Evolutionary conservation across 2,888 invertebrate species (phyloP).

Genomic region (Epinotia bilunana): DNA sequence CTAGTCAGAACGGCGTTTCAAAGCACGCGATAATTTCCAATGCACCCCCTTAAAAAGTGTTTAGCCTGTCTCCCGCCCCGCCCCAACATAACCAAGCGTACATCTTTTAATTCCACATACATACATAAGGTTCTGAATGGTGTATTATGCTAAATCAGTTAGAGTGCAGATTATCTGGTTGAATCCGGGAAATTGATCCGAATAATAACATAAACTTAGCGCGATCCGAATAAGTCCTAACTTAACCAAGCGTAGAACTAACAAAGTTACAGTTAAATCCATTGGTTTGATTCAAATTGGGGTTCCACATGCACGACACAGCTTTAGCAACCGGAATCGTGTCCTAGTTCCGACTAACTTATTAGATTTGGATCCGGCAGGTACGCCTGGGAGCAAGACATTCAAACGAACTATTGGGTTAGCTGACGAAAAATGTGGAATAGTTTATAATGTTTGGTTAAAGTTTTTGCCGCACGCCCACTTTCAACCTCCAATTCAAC

Average conservation of each 20-base stretch:
- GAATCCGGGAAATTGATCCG: too few relatives aligned
- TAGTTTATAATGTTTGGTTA: not conserved
- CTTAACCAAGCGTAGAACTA: conserved; percentile 13
- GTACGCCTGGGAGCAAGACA: not conserved
- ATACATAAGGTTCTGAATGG: too few relatives aligned
- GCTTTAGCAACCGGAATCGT: conserved; percentile 6
- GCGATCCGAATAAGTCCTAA: not conserved
- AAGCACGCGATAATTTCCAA: too few relatives aligned
- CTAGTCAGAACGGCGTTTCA: too few relatives aligned
- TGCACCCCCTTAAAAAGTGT: too few relatives aligned
- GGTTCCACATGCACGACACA: conserved; percentile 19
- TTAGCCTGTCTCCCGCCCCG: too few relatives aligned
- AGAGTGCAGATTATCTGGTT: too few relatives aligned
- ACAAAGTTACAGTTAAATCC: conserved; percentile 13
- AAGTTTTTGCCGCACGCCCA: not conserved
- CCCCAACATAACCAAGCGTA: too few relatives aligned
- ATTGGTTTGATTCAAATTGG: conserved; percentile 24
- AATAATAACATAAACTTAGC: too few relatives aligned
- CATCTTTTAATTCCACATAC: too few relatives aligned
- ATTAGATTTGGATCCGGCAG: conserved; percentile 29
- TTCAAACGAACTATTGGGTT: conserved; percentile 14
- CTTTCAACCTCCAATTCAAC: too few relatives aligned
- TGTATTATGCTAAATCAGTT: too few relatives aligned
- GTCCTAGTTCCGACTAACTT: conserved; percentile 27
- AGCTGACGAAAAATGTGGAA: not conserved